Evolutionary conservation across 2,888 invertebrate species (phyloP).

Genomic region (Oligia latruncula): DNA sequence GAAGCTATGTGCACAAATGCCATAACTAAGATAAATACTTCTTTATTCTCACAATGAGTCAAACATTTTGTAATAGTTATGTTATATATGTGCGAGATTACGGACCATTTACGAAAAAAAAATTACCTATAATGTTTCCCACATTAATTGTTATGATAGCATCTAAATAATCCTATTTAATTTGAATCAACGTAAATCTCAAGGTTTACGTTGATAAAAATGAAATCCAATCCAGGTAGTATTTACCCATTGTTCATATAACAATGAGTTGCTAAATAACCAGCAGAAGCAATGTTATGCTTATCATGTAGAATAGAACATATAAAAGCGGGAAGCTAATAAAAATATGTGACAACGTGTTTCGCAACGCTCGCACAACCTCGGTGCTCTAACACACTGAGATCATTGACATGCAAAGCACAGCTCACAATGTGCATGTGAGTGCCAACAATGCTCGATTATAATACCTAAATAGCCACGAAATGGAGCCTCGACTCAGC

Average conservation of each 20-base stretch:
- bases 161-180: not conserved
- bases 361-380: conserved; percentile 54
- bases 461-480: conserved; percentile 58
- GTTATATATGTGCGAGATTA: not conserved
- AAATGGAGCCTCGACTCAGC: conserved; percentile 49
- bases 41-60: not conserved
- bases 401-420: conserved; percentile 70
- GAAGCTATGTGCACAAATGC: conserved; percentile 11
- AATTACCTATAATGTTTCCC: not conserved
- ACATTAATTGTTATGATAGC: not conserved
- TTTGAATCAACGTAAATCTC: not conserved
- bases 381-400: conserved; percentile 57
- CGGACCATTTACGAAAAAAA: not conserved
- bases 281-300: not conserved
- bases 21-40: not conserved
- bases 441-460: conserved; percentile 63
- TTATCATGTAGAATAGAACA: not conserved
- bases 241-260: not conserved
- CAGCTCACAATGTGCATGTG: conserved; percentile 53
- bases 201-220: too few species aligned
- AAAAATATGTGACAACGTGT: conserved; percentile 56
- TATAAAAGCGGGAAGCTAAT: conserved; percentile 25
- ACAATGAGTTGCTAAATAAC: conserved; percentile 4
- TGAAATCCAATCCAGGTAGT: not conserved
- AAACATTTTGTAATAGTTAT: not conserved